Evolutionary conservation across 2,797 vertebrate species (phyloP).

Genomic region (Lycodopsis pacificus): DNA sequence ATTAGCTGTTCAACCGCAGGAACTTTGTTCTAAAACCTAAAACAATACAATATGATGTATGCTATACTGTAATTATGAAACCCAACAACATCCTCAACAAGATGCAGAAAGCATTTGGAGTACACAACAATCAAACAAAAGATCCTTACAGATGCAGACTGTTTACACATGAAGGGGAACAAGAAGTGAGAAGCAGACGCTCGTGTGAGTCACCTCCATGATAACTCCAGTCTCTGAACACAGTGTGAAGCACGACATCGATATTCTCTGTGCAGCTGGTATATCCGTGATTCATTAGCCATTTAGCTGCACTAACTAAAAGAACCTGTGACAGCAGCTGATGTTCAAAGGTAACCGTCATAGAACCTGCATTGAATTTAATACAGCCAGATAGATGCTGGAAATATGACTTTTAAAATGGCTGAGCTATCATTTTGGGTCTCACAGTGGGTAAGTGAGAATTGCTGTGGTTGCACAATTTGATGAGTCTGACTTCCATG

Average conservation of each 20-base stretch:
- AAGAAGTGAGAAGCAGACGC: conserved; percentile 5
- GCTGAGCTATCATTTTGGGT: not conserved
- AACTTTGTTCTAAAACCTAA: conserved; percentile 7
- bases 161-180: conserved; percentile 28
- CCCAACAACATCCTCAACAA: conserved; percentile 12
- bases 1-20: conserved; percentile 38
- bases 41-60: conserved; percentile 38
- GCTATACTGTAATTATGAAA: conserved; percentile 48
- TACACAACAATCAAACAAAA: conserved; percentile 10
- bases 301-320: conserved; percentile 7
- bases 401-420: not conserved
- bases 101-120: conserved; percentile 10
- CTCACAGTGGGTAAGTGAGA: not conserved
- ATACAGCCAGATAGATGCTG: not conserved
- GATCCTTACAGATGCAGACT: conserved; percentile 17
- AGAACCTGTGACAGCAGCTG: not conserved
- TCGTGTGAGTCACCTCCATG: conserved; percentile 16
- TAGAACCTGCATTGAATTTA: not conserved
- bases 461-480: not conserved
- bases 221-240: conserved; percentile 37
- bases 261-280: not conserved
- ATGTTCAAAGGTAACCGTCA: not conserved
- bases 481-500: not conserved
- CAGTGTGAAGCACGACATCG: not conserved
- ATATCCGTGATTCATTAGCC: conserved; percentile 16